Conservation (phyloP, 37 sponge, comb jelly and placozoan species). For the Mnemiopsis leidyi region DNA sequence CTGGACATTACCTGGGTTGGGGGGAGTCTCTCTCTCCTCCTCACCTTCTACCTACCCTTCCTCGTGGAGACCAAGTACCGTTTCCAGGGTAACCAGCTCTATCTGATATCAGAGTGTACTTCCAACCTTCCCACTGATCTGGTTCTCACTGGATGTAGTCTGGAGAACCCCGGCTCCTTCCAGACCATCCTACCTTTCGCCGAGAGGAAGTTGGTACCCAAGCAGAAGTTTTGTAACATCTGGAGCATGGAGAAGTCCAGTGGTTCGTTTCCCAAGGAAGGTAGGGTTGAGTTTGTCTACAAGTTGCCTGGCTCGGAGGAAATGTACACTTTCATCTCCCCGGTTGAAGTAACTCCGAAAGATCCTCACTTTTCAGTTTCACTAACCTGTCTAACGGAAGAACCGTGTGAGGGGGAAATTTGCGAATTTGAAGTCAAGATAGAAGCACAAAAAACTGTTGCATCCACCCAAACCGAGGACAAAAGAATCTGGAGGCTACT, state of each 20-base stretch:
- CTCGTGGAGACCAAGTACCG: conserved; percentile 6
- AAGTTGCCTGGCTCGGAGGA: background rate
- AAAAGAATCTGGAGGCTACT: conserved; percentile 48
- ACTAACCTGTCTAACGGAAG: conserved; percentile 2
- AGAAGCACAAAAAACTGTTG: background rate
- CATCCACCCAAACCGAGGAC: background rate
- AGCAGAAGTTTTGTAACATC: conserved; percentile 3
- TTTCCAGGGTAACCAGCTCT: background rate
- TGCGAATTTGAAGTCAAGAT: conserved; percentile 21
- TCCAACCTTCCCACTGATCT: conserved; percentile 23
- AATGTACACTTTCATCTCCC: background rate
- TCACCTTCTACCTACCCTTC: conserved; percentile 35
- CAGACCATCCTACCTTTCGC: background rate
- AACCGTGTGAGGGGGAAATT: conserved; percentile 2
- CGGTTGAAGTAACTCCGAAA: background rate
- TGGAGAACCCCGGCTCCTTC: background rate
- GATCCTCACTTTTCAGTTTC: conserved; percentile 21
- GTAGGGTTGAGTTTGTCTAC: background rate
- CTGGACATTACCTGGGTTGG: background rate
- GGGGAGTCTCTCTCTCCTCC: background rate
- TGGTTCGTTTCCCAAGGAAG: conserved; percentile 14
- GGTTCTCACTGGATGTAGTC: background rate
- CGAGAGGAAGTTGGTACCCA: background rate
- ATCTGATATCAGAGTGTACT: background rate
- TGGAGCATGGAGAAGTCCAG: background rate